A percentile compares a stretch with the other conserved stretches of the same genome.
These are phyloP conservation scores for Microcebus jonahi DNA, from an alignment of 2,113 vertebrate species.

Conservation along the genomic window DNA sequence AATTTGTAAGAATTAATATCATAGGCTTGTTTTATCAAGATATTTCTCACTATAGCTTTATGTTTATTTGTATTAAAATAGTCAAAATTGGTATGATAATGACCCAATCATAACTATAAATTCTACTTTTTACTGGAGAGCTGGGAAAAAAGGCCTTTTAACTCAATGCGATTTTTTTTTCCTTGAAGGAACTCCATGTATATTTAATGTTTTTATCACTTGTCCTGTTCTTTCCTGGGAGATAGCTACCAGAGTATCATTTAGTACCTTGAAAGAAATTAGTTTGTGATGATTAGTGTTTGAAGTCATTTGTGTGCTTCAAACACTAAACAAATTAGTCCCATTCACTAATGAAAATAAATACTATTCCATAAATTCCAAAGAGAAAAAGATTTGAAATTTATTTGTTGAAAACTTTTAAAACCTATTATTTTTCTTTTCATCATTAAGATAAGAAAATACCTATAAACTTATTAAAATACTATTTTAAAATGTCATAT, in stretches of 20 bases:
- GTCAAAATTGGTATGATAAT: neutral
- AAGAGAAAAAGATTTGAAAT: neutral
- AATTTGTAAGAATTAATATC: slow-evolving; percentile 18
- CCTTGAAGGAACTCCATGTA: neutral
- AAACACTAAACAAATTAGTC: neutral
- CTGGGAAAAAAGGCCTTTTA: neutral
- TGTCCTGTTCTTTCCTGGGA: neutral
- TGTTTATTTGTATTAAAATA: slow-evolving; percentile 15
- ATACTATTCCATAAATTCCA: slow-evolving; percentile 23
- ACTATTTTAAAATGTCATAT: neutral
- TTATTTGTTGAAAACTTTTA: neutral
- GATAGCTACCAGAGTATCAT: neutral
- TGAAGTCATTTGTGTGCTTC: slow-evolving; percentile 34
- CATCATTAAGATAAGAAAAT: neutral
- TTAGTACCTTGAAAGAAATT: neutral
- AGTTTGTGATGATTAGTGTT: neutral
- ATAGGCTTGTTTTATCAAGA: neutral
- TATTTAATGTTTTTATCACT: neutral
- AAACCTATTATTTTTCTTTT: neutral
- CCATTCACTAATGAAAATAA: slow-evolving; percentile 24
- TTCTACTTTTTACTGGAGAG: neutral
- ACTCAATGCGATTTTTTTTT: neutral
- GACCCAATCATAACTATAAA: neutral
- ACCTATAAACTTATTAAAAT: neutral
- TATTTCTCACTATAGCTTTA: neutral